A percentile compares a stretch with the other conserved stretches of the same genome.
Evolutionary conservation across 2,888 invertebrate species (phyloP).

Genomic region (Stenchaetothrips biformis): DNA sequence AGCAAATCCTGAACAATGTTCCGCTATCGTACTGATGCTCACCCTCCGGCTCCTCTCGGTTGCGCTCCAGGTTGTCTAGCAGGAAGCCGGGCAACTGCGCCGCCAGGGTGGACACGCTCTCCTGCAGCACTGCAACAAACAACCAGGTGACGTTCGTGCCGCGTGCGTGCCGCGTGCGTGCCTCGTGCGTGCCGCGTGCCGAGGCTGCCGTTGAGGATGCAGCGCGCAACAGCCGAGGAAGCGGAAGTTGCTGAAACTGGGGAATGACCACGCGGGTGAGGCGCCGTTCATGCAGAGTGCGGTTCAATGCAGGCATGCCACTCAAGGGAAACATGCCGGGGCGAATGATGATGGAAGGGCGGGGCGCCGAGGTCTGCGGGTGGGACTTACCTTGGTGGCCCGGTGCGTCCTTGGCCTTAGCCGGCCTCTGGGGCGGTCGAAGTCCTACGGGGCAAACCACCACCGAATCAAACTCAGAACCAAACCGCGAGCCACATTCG

Average conservation of each 20-base stretch:
- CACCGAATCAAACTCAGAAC: background rate
- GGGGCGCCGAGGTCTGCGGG: background rate
- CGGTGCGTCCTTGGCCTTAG: background rate
- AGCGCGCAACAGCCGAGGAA: too few relatives aligned
- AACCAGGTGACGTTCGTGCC: background rate
- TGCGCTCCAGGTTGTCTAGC: slow-evolving; percentile 36
- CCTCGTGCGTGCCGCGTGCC: background rate
- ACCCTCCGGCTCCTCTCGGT: slow-evolving; percentile 38
- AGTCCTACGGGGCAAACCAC: background rate
- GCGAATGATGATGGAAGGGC: background rate
- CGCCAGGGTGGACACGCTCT: slow-evolving; percentile 35
- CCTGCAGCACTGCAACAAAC: slow-evolving; percentile 36
- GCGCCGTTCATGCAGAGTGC: too few relatives aligned
- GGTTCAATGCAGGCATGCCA: too few relatives aligned
- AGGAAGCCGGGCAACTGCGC: slow-evolving; percentile 35
- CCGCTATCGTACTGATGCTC: slow-evolving; percentile 25
- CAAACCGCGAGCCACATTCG: background rate
- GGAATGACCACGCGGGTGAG: too few relatives aligned
- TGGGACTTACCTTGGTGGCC: background rate
- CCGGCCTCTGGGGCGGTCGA: background rate
- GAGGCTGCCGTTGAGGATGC: background rate
- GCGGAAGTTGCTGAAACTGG: too few relatives aligned
- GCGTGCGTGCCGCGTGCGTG: background rate
- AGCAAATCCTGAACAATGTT: background rate
- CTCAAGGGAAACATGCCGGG: background rate